Evolutionary conservation across 2,797 vertebrate species (phyloP).

Genomic region (Hephaestus fuliginosus): DNA sequence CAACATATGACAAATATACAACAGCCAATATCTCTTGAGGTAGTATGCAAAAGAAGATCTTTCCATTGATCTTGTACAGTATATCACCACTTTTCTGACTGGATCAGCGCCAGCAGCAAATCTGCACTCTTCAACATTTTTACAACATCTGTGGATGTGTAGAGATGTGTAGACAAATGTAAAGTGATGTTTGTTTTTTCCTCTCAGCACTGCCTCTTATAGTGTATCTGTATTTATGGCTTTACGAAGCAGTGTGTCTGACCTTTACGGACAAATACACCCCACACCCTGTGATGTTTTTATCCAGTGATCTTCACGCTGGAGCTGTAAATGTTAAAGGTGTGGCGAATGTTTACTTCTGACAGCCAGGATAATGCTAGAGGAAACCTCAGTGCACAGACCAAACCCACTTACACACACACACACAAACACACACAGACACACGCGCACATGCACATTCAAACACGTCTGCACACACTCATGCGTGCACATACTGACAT

Average conservation of each 20-base stretch:
- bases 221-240: conserved; percentile 47
- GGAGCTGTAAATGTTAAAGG: conserved; percentile 81
- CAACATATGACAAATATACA: too few relatives aligned
- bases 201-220: conserved; percentile 2
- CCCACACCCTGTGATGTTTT: conserved; percentile 61
- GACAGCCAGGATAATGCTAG: conserved; percentile 56
- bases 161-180: not conserved
- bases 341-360: conserved; percentile 67
- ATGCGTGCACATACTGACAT: conserved; percentile 17
- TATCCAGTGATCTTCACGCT: conserved; percentile 83
- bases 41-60: too few relatives aligned
- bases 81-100: conserved; percentile 3
- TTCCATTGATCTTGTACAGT: conserved; percentile 24
- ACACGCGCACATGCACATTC: not conserved
- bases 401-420: conserved; percentile 30
- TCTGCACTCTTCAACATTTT: conserved; percentile 16
- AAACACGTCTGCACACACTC: conserved; percentile 1
- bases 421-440: not conserved
- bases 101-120: conserved; percentile 3
- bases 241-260: conserved; percentile 57
- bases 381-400: conserved; percentile 54
- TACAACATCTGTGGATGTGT: conserved; percentile 36
- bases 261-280: conserved; percentile 73
- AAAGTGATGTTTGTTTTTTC: conserved; percentile 29
- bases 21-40: too few relatives aligned